Evolutionary conservation across 1,140 invertebrate genomes (phyloP).

Genomic region (Drosophila sp.): DNA sequence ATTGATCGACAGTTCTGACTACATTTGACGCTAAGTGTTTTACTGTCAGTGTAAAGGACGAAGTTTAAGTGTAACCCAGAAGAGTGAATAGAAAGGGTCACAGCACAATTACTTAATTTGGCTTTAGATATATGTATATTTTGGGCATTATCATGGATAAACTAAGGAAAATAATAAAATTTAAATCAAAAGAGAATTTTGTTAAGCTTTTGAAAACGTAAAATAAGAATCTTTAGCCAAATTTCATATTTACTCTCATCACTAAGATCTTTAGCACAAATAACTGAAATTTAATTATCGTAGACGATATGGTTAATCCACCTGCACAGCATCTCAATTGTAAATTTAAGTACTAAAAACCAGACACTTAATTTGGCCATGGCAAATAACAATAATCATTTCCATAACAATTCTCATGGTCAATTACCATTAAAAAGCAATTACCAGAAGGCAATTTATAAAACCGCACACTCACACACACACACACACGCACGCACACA

Average conservation of each 20-base stretch:
- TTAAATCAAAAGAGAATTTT: too few species aligned
- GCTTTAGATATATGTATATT: too few species aligned
- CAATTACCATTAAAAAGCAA: slow-evolving; percentile 32
- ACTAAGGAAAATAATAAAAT: too few species aligned
- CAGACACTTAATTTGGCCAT: slow-evolving; percentile 24
- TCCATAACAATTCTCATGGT: slow-evolving; percentile 14
- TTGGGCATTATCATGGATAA: too few species aligned
- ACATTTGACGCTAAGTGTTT: too few species aligned
- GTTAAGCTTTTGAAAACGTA: background rate
- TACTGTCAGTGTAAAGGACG: too few species aligned
- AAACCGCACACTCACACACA: slow-evolving; percentile 3
- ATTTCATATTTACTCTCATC: background rate
- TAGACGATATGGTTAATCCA: background rate
- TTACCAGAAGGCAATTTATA: slow-evolving; percentile 16
- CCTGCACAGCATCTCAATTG: slow-evolving; percentile 2
- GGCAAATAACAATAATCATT: slow-evolving; percentile 38
- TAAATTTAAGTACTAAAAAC: slow-evolving; percentile 4
- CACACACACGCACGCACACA: slow-evolving; percentile 12
- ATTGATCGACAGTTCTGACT: too few species aligned
- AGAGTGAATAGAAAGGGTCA: too few species aligned
- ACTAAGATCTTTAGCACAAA: background rate
- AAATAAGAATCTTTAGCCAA: background rate
- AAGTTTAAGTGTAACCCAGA: too few species aligned
- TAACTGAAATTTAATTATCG: background rate
- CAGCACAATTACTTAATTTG: too few species aligned